Base-by-base conservation (phyloP, 1,140 invertebrate species). In the Ostrea denselamellosa region DNA sequence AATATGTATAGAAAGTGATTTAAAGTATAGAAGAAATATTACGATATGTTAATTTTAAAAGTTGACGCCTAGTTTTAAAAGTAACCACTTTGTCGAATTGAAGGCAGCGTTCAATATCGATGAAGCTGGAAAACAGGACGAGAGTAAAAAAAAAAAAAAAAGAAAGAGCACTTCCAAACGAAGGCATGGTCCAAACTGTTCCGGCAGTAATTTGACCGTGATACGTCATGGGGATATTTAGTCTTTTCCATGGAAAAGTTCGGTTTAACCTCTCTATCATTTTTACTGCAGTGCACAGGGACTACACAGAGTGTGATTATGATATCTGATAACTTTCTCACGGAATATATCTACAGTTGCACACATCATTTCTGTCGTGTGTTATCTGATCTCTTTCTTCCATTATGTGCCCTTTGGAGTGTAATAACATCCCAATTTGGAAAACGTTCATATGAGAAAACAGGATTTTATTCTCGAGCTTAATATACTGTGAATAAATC, bases 371-470 rank as follows among this genome's bases (percentile, higher is more conserved):
- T 25, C 22, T 25, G 68, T 25, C 68, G 10, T 28, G 8, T 8
- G 68, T 71, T 71, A 71, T 71, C 68, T 71, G 68, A 71, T 71
- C 68, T 25, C n/a, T 68, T 68, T 71, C 28, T 34, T 71, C 68
- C 68, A 34, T 71, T 34, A 34, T 62, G 58, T 71, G 12, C 12
- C 8, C 28, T 71, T 71, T 34, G 12, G 22, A 28, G 25, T 71
- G 25, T 71, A 71, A 71, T 71, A 25, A 25, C 68, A 71, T 3
- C 25, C 22, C 68, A 10, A 12, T 71, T 71, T 8, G 22, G 68
- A 25, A 12, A 22, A 71, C 25, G 68, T 71, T 14, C 68, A 8
- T 71, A 25, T 28, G 22, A 2, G 28, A 71, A 34, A 71, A 8
- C 68, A 22, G 68, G 22, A 71, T 25, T 14, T 44, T 34, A 25